phyloP scores from a whole-genome alignment of 1,140 invertebrate species.

The Macrotrachela quadricornifera region DNA sequence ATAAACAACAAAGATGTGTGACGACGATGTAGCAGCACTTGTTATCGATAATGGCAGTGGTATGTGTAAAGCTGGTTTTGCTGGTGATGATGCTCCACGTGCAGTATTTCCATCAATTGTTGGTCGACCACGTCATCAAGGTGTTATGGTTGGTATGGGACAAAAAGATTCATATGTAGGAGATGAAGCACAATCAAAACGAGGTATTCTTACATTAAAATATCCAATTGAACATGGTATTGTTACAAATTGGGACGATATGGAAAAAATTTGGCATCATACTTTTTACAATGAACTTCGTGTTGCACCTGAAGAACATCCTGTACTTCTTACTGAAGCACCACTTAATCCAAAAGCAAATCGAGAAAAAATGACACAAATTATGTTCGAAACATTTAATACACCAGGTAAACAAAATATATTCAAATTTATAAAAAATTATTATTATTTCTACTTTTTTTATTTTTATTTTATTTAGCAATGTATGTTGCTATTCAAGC shows the following conservation, averaged over 20 bases:
- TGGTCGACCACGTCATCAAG: conserved; percentile 52
- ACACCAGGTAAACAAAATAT: too few species aligned
- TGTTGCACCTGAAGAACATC: conserved; percentile 16
- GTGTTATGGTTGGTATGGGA: conserved; percentile 8
- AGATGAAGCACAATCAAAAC: conserved; percentile 54
- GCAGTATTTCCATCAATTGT: conserved; percentile 65
- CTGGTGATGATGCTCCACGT: conserved; percentile 58
- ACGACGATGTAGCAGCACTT: conserved; percentile 60
- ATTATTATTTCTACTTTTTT: too few species aligned
- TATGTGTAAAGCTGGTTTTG: conserved; percentile 67
- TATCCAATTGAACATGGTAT: conserved; percentile 78
- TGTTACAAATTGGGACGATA: conserved; percentile 64
- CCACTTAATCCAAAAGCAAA: conserved; percentile 11
- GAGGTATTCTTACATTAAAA: conserved; percentile 43
- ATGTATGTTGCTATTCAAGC: conserved; percentile 46
- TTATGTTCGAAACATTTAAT: conserved; percentile 16
- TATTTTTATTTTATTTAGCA: too few species aligned
- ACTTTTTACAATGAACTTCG: conserved; percentile 12
- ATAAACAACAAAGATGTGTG: conserved; percentile 43
- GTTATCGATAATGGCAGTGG: conserved; percentile 64
- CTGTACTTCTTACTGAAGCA: conserved; percentile 10
- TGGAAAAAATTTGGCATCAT: conserved; percentile 12
- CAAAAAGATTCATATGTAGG: conserved; percentile 78
- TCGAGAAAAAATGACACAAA: conserved; percentile 10
- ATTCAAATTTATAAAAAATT: too few species aligned